Conservation (phyloP, 2,888 invertebrate species). For the Callosobruchus maculatus region DNA sequence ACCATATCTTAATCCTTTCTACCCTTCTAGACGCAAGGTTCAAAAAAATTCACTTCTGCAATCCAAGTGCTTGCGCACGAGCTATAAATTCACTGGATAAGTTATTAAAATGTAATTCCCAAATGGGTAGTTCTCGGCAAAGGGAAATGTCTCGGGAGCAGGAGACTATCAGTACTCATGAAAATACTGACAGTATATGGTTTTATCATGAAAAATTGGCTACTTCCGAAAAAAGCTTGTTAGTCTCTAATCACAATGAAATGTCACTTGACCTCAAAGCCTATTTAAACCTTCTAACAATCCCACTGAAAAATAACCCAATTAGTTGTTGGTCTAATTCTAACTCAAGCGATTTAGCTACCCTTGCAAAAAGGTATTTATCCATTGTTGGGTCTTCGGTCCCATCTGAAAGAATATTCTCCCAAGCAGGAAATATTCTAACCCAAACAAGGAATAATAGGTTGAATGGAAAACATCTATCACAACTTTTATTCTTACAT, state of each 20-base stretch:
- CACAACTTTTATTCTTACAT: constrained; percentile 9
- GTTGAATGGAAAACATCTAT: constrained; percentile 4
- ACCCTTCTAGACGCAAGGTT: constrained; percentile 21
- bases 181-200: constrained; percentile 8
- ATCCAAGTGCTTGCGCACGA: constrained; percentile 6
- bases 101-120: too few relatives aligned
- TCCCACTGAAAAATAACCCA: constrained; percentile 1
- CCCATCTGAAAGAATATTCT: constrained; percentile 13
- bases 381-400: constrained; percentile 12
- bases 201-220: constrained; percentile 3
- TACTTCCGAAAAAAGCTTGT: constrained; percentile 2
- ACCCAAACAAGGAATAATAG: constrained; percentile 6
- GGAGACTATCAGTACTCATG: not conserved
- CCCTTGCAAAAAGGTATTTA: constrained; percentile 8
- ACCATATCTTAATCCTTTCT: constrained; percentile 5
- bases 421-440: constrained; percentile 11
- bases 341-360: constrained; percentile 1
- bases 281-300: constrained; percentile 6
- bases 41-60: constrained; percentile 21
- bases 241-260: not conserved
- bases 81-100: not conserved
- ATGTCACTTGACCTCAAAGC: constrained; percentile 1
- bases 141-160: not conserved
- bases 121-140: not conserved
- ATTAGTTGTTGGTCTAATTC: constrained; percentile 5